Evolutionary conservation across 2,113 vertebrate genomes (phyloP).

Genomic region (Mormyrus lacerda): DNA sequence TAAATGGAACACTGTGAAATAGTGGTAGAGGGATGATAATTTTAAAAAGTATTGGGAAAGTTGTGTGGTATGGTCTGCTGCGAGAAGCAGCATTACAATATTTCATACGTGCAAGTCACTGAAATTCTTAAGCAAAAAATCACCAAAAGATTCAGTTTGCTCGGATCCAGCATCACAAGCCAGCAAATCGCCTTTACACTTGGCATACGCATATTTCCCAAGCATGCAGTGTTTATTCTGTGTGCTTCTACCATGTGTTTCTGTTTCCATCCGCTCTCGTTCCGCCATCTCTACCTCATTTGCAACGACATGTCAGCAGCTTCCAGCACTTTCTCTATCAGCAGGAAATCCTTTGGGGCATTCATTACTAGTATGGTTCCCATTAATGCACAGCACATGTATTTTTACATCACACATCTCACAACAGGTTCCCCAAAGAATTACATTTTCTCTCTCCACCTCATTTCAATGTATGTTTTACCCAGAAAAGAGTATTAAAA

Average conservation of each 20-base stretch:
- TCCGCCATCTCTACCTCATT: slow-evolving; percentile 6
- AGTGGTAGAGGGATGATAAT: background rate
- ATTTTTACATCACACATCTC: background rate
- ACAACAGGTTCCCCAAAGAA: background rate
- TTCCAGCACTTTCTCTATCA: background rate
- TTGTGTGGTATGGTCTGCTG: background rate
- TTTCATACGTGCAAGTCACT: background rate
- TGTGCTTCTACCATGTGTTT: background rate
- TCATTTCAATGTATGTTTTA: background rate
- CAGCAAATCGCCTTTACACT: background rate
- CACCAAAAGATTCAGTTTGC: background rate
- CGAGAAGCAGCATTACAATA: background rate
- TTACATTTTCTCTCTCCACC: background rate
- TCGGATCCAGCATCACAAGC: background rate
- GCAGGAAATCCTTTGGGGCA: background rate
- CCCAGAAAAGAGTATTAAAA: background rate
- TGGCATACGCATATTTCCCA: background rate
- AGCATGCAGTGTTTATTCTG: background rate
- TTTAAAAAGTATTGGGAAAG: background rate
- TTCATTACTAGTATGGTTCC: background rate
- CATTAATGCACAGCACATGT: background rate
- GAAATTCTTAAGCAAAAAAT: background rate
- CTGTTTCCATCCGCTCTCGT: background rate
- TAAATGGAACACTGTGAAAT: background rate
- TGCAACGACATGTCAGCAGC: too few relatives aligned